These are phyloP conservation scores for Hippoglossus stenolepis DNA, from an alignment of 2,113 vertebrate species.

Conservation along the genomic window DNA sequence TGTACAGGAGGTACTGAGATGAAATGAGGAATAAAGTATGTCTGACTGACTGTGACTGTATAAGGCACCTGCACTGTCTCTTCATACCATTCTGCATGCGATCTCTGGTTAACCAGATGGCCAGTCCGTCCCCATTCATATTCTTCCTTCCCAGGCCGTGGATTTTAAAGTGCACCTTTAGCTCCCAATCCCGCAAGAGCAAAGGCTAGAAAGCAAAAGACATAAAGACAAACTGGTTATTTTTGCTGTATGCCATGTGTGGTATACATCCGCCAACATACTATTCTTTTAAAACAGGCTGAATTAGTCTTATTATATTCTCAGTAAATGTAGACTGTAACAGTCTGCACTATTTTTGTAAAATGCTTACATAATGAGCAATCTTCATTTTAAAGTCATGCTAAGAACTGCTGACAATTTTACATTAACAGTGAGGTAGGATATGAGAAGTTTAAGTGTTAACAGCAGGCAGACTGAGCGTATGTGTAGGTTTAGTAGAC, in stretches of 20 bases:
- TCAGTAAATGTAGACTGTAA: neutral
- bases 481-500: neutral
- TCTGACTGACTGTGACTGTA: neutral
- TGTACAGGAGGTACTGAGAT: neutral
- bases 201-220: constrained; percentile 83
- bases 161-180: constrained; percentile 94
- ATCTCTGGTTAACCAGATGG: constrained; percentile 95
- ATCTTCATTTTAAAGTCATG: neutral
- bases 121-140: constrained; percentile 92
- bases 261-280: neutral
- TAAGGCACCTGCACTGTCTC: neutral
- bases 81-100: constrained; percentile 91
- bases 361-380: neutral
- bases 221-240: constrained; percentile 32
- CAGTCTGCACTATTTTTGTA: neutral
- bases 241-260: neutral
- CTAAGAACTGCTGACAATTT: neutral
- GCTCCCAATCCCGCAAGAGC: constrained; percentile 92
- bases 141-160: constrained; percentile 95
- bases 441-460: neutral
- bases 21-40: neutral
- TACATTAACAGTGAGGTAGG: neutral
- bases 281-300: neutral
- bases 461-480: neutral
- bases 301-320: neutral